Evolutionary conservation across 2,113 vertebrate species (phyloP), one percentile per base, ranked within the genome.

Genomic region (Laterallus jamaicensis): DNA sequence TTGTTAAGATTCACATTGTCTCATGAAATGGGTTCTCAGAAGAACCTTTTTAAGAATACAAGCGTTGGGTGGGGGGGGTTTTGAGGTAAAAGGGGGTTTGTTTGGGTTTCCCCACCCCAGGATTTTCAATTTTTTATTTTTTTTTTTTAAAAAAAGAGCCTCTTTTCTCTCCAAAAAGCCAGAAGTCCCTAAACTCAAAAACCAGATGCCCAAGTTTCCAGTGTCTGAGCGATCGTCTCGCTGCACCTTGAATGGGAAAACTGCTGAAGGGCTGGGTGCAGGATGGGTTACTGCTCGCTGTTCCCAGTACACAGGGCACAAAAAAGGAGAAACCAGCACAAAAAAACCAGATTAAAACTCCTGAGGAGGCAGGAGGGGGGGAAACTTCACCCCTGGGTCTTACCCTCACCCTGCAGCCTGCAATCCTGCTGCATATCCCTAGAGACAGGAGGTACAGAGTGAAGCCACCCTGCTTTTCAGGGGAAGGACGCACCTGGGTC

Each of bases 361-460:
- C 42, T 44, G 42, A 44, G 44, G 47, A 31, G 50, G 28, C 7
- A 32, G 29, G 44, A 47, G 44, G 16, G 44, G 16, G 44, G 52
- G 39, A 47, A 66, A 15, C 49, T 2, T 31, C 18, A 3, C 21
- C 10, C 24, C 3, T 47, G 44, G 44, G 44, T 47, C 44, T 47
- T 47, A 18, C 8, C 16, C 26, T 49, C 39, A 40, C 31, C 31
- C 44, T 47, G 64, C 37, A 8, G 11, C 31, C 44, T 47, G 64
- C 37, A 8, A 13, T 24, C 50, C 35, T 3, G 1, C 6, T 18
- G 60, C n/a, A 63, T 28, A 63, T 28, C 28, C n/a, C 55, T 29
- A 0, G 4, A 42, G n/a, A 28, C 1, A 22, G 0, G 0, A 69
- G 59, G 47, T 8, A 9, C 12, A 3, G 3, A 1, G 39, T 1